A percentile compares a stretch with the other conserved stretches of the same genome.
Conservation (phyloP, 2,113 vertebrate species). For the Malurus alboscapulatus region DNA sequence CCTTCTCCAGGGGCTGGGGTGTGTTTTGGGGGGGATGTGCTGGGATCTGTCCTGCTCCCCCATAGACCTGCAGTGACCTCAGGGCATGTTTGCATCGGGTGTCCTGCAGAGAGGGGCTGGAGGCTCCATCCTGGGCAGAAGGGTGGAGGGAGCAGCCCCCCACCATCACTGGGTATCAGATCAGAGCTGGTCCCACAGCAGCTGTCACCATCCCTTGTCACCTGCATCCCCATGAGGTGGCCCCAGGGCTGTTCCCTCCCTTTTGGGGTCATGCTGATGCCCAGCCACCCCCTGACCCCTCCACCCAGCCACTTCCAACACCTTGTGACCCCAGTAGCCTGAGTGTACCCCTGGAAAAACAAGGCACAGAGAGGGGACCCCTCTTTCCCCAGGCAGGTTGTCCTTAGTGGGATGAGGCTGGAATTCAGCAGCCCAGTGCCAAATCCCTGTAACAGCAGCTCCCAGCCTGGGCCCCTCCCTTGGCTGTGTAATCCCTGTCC, state of each 20-base stretch:
- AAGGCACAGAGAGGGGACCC: background rate
- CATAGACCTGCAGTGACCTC: background rate
- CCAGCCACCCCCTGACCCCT: background rate
- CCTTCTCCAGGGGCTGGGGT: background rate
- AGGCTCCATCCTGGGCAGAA: background rate
- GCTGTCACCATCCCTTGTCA: background rate
- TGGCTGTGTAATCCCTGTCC: rapidly evolving
- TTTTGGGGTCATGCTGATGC: background rate
- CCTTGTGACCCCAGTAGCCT: background rate
- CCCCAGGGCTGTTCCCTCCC: background rate
- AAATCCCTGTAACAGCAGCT: background rate
- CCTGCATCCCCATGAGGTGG: background rate
- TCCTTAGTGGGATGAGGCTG: background rate
- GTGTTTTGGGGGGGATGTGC: background rate
- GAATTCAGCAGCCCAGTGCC: background rate
- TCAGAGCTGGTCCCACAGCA: background rate
- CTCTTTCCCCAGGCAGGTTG: background rate
- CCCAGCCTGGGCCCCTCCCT: background rate
- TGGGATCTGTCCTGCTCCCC: background rate
- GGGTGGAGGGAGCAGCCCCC: background rate
- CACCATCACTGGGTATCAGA: background rate
- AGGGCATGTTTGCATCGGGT: rapidly evolving
- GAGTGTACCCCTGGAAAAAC: rapidly evolving
- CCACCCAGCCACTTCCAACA: background rate
- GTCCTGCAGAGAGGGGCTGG: background rate